Conservation (phyloP, 2,888 invertebrate species). For the Ariolimax columbianus region DNA sequence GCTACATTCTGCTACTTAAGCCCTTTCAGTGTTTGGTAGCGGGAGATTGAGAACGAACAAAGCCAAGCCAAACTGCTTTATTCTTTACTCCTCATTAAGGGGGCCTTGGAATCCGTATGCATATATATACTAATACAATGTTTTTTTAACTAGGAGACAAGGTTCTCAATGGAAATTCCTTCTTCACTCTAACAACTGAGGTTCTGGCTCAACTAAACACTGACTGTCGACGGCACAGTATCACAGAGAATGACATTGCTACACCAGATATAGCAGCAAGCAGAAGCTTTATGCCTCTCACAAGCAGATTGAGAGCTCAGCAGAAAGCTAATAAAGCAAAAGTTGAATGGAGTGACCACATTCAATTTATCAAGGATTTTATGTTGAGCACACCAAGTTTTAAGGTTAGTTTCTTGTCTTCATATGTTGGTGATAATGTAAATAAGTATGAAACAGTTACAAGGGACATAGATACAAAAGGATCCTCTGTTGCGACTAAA, state of each 20-base stretch:
- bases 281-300: constrained; percentile 2
- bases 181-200: constrained; percentile 71
- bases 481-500: no score
- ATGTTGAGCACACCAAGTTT: constrained; percentile 51
- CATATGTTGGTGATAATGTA: no score
- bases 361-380: constrained; percentile 54
- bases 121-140: neutral
- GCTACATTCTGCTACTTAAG: no score
- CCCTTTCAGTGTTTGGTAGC: neutral
- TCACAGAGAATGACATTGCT: constrained; percentile 27
- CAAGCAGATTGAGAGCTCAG: constrained; percentile 15
- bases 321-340: constrained; percentile 13
- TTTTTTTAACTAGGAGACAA: constrained; percentile 64
- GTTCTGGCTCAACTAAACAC: constrained; percentile 58
- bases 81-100: no score
- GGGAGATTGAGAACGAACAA: neutral
- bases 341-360: constrained; percentile 51
- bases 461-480: no score
- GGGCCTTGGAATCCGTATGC: no score
- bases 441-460: no score
- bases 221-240: constrained; percentile 48
- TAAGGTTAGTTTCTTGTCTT: constrained; percentile 38
- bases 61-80: neutral
- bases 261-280: constrained; percentile 25
- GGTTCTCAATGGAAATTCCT: constrained; percentile 68